phyloP scores from a whole-genome alignment of 2,797 vertebrate genomes.

The Eleutherodactylus coqui region DNA sequence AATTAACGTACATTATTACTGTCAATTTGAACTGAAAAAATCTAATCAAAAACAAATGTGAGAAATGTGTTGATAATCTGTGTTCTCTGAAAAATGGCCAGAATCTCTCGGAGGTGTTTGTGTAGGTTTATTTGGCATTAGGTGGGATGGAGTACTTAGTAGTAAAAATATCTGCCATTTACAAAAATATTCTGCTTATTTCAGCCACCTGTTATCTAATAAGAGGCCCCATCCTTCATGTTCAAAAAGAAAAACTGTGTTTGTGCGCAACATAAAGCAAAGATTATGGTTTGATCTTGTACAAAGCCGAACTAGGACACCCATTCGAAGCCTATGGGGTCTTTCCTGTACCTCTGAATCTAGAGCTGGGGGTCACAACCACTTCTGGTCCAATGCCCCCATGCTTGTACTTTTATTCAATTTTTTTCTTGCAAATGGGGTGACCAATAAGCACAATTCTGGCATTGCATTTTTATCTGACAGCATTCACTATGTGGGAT shows the following conservation, averaged over 20 bases:
- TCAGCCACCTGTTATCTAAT: constrained; percentile 50
- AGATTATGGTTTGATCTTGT: too few species aligned
- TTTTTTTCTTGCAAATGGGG: too few species aligned
- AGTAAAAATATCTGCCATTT: constrained; percentile 53
- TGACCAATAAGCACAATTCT: too few species aligned
- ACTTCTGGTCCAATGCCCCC: too few species aligned
- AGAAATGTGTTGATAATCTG: not conserved
- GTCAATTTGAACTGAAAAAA: not conserved
- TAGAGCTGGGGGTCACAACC: too few species aligned
- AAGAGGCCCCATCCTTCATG: not conserved
- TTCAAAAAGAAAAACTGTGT: not conserved
- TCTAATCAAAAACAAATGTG: not conserved
- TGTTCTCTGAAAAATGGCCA: constrained; percentile 53
- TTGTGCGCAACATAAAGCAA: constrained; percentile 6
- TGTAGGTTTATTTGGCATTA: constrained; percentile 62
- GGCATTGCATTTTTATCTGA: too few species aligned
- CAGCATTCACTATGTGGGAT: too few species aligned
- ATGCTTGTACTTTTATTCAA: too few species aligned
- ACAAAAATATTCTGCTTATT: constrained; percentile 46
- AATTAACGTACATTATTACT: not conserved
- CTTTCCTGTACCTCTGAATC: too few species aligned
- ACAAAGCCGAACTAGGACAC: too few species aligned
- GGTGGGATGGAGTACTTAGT: constrained; percentile 51
- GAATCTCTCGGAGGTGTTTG: constrained; percentile 48
- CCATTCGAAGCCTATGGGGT: too few species aligned